A percentile compares a stretch with the other conserved stretches of the same genome.
Evolutionary conservation across 2,797 vertebrate genomes (phyloP).

Genomic region (Macropodus opercularis): DNA sequence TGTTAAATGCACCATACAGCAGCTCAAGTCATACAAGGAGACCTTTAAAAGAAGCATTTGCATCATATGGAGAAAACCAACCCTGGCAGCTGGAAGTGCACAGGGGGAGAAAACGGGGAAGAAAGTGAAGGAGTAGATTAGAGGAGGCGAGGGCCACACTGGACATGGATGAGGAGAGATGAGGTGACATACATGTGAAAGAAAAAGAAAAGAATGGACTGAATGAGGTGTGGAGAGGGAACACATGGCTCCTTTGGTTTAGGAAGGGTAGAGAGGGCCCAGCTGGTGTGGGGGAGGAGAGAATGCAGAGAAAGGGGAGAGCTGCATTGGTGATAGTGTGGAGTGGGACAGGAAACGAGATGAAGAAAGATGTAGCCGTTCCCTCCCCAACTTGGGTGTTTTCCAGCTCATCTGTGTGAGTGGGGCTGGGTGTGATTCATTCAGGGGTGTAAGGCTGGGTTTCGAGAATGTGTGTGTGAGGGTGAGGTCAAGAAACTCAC

Average conservation of each 20-base stretch:
- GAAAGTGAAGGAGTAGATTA: conserved; percentile 42
- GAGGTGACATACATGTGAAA: conserved; percentile 26
- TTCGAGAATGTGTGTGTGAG: conserved; percentile 32
- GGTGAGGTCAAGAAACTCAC: conserved; percentile 80
- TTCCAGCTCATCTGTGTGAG: conserved; percentile 33
- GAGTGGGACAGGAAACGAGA: conserved; percentile 28
- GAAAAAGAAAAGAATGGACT: conserved; percentile 44
- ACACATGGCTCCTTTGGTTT: conserved; percentile 56
- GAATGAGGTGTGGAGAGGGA: conserved; percentile 51
- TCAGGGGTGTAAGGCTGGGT: conserved; percentile 28
- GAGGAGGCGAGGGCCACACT: conserved; percentile 46
- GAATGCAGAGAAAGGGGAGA: conserved; percentile 29
- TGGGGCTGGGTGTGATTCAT: conserved; percentile 33
- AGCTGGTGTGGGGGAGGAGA: conserved; percentile 70
- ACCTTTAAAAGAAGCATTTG: conserved; percentile 5
- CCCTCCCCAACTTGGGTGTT: conserved; percentile 21
- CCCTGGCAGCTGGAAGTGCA: conserved; percentile 43
- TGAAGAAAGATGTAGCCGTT: conserved; percentile 38
- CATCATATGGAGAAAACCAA: conserved; percentile 10
- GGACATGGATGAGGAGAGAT: neutral
- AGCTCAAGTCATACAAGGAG: neutral
- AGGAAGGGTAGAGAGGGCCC: conserved; percentile 51
- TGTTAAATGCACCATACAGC: neutral
- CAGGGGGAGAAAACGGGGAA: conserved; percentile 33
- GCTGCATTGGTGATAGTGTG: conserved; percentile 3